Conservation (phyloP, 2,113 vertebrate genomes). For the Pangasianodon hypophthalmus region DNA sequence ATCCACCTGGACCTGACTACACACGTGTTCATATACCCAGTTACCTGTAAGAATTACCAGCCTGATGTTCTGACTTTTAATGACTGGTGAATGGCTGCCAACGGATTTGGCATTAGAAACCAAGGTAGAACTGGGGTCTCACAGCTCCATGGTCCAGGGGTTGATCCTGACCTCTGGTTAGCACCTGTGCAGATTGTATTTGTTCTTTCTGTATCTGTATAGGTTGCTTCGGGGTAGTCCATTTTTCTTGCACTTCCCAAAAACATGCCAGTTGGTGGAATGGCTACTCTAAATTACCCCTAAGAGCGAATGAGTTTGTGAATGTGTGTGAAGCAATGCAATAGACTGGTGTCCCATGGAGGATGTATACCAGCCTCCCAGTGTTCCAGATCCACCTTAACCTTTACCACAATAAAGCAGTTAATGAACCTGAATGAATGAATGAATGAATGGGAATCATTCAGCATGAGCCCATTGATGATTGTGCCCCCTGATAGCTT, state of each 20-base stretch:
- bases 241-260: background rate
- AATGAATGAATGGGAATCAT: background rate
- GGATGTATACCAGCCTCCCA: background rate
- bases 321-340: background rate
- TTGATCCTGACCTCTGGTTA: slow-evolving; percentile 8
- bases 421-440: background rate
- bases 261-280: background rate
- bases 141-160: background rate
- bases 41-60: background rate
- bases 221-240: background rate
- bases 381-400: background rate
- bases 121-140: background rate
- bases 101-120: background rate
- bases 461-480: background rate
- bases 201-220: background rate
- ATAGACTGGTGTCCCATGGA: background rate
- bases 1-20: background rate
- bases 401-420: background rate
- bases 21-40: background rate
- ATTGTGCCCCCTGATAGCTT: background rate
- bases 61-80: background rate
- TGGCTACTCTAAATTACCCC: background rate
- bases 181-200: background rate
- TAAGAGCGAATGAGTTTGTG: background rate
- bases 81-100: background rate